A percentile compares a stretch with the other conserved stretches of the same genome.
phyloP scores from a whole-genome alignment of 2,797 vertebrate species.

The Allobates femoralis region DNA sequence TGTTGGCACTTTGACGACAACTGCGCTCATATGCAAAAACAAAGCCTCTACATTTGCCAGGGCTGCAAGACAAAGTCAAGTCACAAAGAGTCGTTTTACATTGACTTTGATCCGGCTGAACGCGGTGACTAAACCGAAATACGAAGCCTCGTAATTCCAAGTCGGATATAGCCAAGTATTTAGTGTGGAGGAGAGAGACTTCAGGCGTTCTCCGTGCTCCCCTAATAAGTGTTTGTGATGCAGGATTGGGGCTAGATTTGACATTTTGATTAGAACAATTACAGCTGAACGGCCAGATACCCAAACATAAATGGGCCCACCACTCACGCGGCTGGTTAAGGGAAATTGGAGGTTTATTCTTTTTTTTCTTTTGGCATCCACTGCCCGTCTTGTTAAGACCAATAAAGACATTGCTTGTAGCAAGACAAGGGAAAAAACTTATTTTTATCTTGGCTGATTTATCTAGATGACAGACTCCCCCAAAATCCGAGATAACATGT shows the following conservation, averaged over 20 bases:
- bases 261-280: slow-evolving; percentile 71
- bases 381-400: slow-evolving; percentile 63
- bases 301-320: slow-evolving; percentile 61
- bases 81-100: slow-evolving; percentile 52
- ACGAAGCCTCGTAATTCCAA: slow-evolving; percentile 4
- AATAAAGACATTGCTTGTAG: slow-evolving; percentile 67
- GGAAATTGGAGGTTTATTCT: slow-evolving; percentile 10
- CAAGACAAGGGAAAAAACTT: slow-evolving; percentile 65
- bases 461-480: slow-evolving; percentile 70
- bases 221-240: slow-evolving; percentile 52
- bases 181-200: not conserved
- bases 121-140: slow-evolving; percentile 43
- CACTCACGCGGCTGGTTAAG: slow-evolving; percentile 60
- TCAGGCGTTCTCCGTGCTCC: slow-evolving; percentile 51
- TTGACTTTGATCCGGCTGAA: slow-evolving; percentile 51
- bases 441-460: slow-evolving; percentile 69
- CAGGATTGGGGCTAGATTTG: slow-evolving; percentile 58
- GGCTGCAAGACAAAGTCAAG: slow-evolving; percentile 29
- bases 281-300: slow-evolving; percentile 60
- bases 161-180: not conserved
- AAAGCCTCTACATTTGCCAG: not conserved
- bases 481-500: slow-evolving; percentile 45
- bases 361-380: slow-evolving; percentile 39
- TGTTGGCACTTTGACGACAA: not conserved
- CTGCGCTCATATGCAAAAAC: not conserved